phyloP scores from a whole-genome alignment of 2,113 vertebrate genomes.

The Fregata magnificens region DNA sequence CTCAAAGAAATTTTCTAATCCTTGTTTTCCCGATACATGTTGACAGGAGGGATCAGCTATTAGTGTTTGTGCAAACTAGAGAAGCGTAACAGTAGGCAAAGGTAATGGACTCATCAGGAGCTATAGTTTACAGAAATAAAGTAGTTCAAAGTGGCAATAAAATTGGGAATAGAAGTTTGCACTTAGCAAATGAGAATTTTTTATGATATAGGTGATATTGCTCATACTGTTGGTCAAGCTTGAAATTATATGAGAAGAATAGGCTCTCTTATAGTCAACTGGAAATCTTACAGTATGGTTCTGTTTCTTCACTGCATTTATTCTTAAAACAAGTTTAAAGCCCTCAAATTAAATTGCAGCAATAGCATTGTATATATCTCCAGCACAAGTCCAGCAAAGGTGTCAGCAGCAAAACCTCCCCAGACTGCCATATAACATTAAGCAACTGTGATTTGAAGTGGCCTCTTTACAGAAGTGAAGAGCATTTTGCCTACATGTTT shows the following conservation, averaged over 20 bases:
- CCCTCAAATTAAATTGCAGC: background rate
- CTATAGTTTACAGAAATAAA: background rate
- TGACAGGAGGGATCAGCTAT: background rate
- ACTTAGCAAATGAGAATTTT: background rate
- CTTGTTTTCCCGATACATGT: background rate
- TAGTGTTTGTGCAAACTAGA: background rate
- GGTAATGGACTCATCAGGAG: background rate
- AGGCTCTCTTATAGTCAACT: background rate
- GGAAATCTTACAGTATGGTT: background rate
- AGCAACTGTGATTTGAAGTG: background rate
- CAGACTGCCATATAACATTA: background rate
- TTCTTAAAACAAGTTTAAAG: background rate
- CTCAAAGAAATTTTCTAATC: background rate
- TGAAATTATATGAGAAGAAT: background rate
- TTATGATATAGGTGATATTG: background rate
- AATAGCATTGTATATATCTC: rapidly evolving
- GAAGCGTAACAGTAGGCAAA: background rate
- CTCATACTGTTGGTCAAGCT: background rate
- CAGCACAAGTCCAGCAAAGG: background rate
- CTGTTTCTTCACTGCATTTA: background rate
- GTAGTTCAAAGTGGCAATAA: background rate
- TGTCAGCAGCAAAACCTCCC: background rate
- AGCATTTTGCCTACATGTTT: background rate
- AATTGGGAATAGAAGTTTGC: background rate
- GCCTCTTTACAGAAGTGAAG: background rate